Evolutionary conservation across 2,113 vertebrate genomes (phyloP), one percentile per base, ranked within the genome.

Genomic region (Pyxicephalus adspersus): DNA sequence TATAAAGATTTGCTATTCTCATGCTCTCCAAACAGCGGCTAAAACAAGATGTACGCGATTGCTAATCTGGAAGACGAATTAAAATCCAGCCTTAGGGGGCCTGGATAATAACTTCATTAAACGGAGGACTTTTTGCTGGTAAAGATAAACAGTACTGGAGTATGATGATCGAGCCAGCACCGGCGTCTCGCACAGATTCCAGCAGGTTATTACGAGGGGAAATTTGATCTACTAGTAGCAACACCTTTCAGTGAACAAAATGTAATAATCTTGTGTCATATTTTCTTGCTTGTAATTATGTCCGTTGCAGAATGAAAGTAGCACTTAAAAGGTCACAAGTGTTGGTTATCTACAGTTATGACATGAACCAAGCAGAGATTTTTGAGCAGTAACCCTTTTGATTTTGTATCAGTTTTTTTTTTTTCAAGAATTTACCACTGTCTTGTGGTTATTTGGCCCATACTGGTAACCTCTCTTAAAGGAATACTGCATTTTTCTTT

Each of bases 1-100:
- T 83, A 84, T 26, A 1, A 84, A 87, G 83, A 25, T 11, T 77
- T 85, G 86, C 67, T 83, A 83, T 84, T 77, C 83, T 84, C 38
- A 18, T 84, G 86, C 83, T 85, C 78, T 89, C 84, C 55, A 81
- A 71, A 88, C 85, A 83, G 86, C 87, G 87, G 80, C 80, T 84
- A 88, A 86, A 88, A 78, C 86, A 84, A 88, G 86, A 89, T 89
- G 88, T 86, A 83, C 86, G 38, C n/a, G 86, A 89, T 89, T 88
- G 85, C 85, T 87, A 89, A 90, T 86, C 85, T 87, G 71, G 75
- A 84, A 84, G 86, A 84, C 84, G 88, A 90, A 90, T 89, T 87
- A 87, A 88, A 90, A 88, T 84, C 83, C 80, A 87, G 85, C 86
- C 89, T 89, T 84, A 85, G 83, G 86, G 81, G 80, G 84, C 80